Percentiles rank a stretch among this genome's conserved stretches.
Conservation (phyloP, 2,797 vertebrate genomes). For the Geotrypetes seraphini region DNA sequence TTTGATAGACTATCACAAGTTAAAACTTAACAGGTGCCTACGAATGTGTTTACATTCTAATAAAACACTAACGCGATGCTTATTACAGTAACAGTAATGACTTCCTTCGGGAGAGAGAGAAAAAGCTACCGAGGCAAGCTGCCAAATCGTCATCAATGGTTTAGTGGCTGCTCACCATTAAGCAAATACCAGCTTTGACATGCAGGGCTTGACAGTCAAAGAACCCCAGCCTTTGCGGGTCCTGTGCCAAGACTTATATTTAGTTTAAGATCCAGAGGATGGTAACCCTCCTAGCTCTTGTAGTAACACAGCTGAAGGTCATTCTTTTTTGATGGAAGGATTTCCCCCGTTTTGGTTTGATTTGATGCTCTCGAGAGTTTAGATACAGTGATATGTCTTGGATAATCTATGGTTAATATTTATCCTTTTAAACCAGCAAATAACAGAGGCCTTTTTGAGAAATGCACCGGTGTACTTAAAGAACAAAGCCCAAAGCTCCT, state of each 20-base stretch:
- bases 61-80: too few species aligned
- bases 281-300: conserved; percentile 2
- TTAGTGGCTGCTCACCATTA: conserved; percentile 2
- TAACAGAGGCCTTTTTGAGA: conserved; percentile 7
- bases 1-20: too few species aligned
- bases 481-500: too few species aligned
- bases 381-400: neutral
- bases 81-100: too few species aligned
- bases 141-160: conserved; percentile 24
- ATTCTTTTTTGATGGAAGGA: conserved; percentile 15
- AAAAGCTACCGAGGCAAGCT: conserved; percentile 17
- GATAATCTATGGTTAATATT: conserved; percentile 3
- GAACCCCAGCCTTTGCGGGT: conserved; percentile 4
- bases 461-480: neutral
- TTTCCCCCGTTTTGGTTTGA: conserved; percentile 15
- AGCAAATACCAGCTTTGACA: conserved; percentile 2
- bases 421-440: conserved; percentile 10
- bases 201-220: conserved; percentile 5
- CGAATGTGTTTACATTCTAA: too few species aligned
- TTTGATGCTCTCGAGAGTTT: too few species aligned
- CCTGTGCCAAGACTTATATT: conserved; percentile 37
- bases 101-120: conserved; percentile 20
- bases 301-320: conserved; percentile 9
- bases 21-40: too few species aligned
- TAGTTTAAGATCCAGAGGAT: conserved; percentile 25